Evolutionary conservation across 2,113 vertebrate species (phyloP), one percentile per base, ranked within the genome.

Genomic region (Oxygymnocypris stewartii): DNA sequence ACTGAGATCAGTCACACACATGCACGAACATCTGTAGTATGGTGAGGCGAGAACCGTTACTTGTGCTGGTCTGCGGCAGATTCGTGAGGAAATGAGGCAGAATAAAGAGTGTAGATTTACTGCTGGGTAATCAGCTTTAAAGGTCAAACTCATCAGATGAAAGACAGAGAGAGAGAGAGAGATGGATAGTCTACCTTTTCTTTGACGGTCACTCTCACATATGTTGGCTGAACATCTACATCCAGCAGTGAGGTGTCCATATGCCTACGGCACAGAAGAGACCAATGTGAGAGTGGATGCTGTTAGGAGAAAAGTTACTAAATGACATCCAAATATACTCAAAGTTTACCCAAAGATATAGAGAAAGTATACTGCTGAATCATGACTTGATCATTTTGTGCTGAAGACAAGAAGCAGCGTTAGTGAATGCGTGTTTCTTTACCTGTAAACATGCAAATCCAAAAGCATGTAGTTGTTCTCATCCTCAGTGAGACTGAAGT

Each of bases 381-480:
- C 76, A 49, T 54, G 28, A 16, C 6, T 51, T 14, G 47, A 28
- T 49, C 7, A 14, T 77, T 4, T 28, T 28, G n/a, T 25, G n/a
- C 57, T 2, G 20, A 61, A 2, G 57, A 61, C 57, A 61, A 61
- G 57, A 61, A 0, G 23, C 57, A 61, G 20, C 54, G 1, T 6
- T 11, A 49, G 54, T 59, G 54, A 61, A 2, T 1, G 6, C 20
- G 88, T 11, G 74, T 57, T 28, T 31, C 51, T 86, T 74, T 90
- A 98, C 98, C 97, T 98, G 90, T 96, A 97, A 77, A 99, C 95
- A 13, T 94, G 94, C 67, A 99, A 94, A 90, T 98, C 97, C 88
- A 99, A 90, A 67, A 96, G 25, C 6, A 98, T 47, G 11, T 90
- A 91, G 88, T 96, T 94, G 84, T 82, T 95, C 80, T 97, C 96